phyloP scores from a whole-genome alignment of 1,140 invertebrate genomes.

The Drosophila sproati region DNA sequence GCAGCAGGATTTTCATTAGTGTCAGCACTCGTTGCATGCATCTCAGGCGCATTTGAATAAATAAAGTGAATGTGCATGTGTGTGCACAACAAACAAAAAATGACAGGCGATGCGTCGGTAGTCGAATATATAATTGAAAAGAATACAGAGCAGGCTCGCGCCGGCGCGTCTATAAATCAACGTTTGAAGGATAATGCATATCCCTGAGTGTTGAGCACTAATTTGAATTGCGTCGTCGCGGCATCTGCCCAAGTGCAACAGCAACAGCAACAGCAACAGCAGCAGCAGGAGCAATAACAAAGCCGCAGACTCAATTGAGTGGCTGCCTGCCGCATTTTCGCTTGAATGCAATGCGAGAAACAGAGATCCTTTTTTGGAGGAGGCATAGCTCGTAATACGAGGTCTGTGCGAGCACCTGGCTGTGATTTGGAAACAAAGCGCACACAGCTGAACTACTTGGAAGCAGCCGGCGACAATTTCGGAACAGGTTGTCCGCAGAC shows the following conservation, averaged over 20 bases:
- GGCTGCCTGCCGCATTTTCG: constrained; percentile 50
- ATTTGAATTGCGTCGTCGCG: constrained; percentile 63
- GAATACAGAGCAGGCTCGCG: constrained; percentile 36
- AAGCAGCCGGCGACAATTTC: constrained; percentile 7
- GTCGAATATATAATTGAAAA: constrained; percentile 66
- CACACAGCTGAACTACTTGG: constrained; percentile 46
- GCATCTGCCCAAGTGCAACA: constrained; percentile 56
- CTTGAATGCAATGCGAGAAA: constrained; percentile 65
- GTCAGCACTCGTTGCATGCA: constrained; percentile 52
- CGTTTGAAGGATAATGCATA: constrained; percentile 68
- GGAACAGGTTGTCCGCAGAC: constrained; percentile 60
- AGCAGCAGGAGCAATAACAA: neutral
- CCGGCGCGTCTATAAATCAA: constrained; percentile 68
- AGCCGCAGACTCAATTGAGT: constrained; percentile 7
- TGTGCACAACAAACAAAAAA: constrained; percentile 59
- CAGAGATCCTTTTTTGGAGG: constrained; percentile 49
- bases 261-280: constrained; percentile 2
- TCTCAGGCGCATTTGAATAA: constrained; percentile 67
- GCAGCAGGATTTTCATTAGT: constrained; percentile 69
- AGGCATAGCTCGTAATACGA: constrained; percentile 21
- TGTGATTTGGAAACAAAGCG: constrained; percentile 52
- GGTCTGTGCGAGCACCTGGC: constrained; percentile 48
- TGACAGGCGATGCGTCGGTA: constrained; percentile 35
- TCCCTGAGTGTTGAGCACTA: constrained; percentile 66
- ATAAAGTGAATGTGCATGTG: constrained; percentile 40